Evolutionary conservation across 2,113 vertebrate genomes (phyloP).

Genomic region (Lipophrys pholis): DNA sequence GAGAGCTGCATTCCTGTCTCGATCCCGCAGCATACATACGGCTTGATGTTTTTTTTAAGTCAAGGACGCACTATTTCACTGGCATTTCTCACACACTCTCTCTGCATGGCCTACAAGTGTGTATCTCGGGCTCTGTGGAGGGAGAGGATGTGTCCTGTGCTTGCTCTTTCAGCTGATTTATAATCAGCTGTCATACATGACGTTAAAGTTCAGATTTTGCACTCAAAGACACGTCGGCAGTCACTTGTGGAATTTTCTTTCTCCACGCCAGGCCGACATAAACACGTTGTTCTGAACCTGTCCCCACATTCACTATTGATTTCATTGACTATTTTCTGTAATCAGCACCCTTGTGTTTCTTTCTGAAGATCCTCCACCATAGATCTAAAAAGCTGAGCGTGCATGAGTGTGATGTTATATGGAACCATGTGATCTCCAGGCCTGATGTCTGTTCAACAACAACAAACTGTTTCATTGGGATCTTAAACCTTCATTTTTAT

Average conservation of each 20-base stretch:
- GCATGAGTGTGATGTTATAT: conserved; percentile 15
- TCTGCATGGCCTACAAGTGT: conserved; percentile 15
- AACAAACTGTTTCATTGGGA: neutral
- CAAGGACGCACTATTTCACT: conserved; percentile 14
- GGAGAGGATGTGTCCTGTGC: conserved; percentile 48
- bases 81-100: neutral
- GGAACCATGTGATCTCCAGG: neutral
- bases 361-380: conserved; percentile 3
- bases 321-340: conserved; percentile 25
- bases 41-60: conserved; percentile 31
- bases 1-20: conserved; percentile 9
- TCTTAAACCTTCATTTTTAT: conserved; percentile 1
- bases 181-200: conserved; percentile 38
- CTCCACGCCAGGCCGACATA: conserved; percentile 1
- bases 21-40: conserved; percentile 5
- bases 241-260: conserved; percentile 5
- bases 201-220: conserved; percentile 26
- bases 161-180: conserved; percentile 40
- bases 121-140: conserved; percentile 27
- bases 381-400: conserved; percentile 22
- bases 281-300: conserved; percentile 23
- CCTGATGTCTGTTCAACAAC: neutral
- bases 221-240: conserved; percentile 1
- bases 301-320: conserved; percentile 15
- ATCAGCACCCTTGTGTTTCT: conserved; percentile 45